A percentile compares a stretch with the other conserved stretches of the same genome.
Evolutionary conservation across 2,888 invertebrate genomes (phyloP).

Genomic region (Candidula unifasciata): DNA sequence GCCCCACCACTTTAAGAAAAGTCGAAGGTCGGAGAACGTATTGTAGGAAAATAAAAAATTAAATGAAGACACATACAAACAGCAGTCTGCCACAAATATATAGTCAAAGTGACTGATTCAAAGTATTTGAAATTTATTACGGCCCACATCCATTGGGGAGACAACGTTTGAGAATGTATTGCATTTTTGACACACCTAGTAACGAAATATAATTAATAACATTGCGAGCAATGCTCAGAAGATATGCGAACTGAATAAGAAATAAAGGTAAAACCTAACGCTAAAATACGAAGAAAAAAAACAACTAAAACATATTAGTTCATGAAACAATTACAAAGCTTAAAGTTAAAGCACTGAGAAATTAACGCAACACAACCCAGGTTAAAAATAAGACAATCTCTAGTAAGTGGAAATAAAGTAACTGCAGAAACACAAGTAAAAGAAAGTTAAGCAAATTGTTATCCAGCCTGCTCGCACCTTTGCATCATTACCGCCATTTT

Average conservation of each 20-base stretch:
- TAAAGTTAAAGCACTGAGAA: not conserved
- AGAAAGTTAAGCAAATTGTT: not conserved
- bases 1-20: too few species aligned
- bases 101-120: too few species aligned
- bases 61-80: too few species aligned
- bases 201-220: too few species aligned
- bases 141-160: too few species aligned
- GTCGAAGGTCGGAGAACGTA: too few species aligned
- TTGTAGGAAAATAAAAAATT: too few species aligned
- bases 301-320: not conserved
- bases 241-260: not conserved
- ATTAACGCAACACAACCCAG: not conserved
- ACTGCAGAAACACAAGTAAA: not conserved
- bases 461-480: conserved; percentile 18
- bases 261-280: not conserved
- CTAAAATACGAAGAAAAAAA: not conserved
- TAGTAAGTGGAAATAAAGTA: not conserved
- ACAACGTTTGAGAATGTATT: too few species aligned
- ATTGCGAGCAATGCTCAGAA: not conserved
- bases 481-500: not conserved
- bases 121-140: too few species aligned
- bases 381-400: not conserved
- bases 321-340: not conserved
- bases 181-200: too few species aligned
- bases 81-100: too few species aligned